Percentiles rank a stretch among this genome's conserved stretches.
Conservation (phyloP, 2,797 vertebrate genomes). For the Diceros bicornis region DNA sequence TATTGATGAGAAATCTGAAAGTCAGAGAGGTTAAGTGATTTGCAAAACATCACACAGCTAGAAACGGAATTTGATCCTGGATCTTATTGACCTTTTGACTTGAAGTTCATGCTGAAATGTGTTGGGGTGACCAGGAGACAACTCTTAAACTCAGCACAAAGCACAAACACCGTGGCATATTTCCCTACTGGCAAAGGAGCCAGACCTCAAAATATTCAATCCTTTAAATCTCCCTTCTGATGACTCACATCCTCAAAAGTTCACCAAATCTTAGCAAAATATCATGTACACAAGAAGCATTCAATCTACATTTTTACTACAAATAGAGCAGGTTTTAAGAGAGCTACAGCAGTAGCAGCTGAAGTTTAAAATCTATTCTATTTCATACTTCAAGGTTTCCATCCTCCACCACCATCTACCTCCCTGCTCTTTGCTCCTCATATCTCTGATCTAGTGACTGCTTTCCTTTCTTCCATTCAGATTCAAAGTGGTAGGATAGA, state of each 20-base stretch:
- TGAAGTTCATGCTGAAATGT: background rate
- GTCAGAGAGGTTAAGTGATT: background rate
- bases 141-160: background rate
- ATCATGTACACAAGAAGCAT: background rate
- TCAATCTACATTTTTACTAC: background rate
- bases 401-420: background rate
- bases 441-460: background rate
- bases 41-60: background rate
- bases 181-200: background rate
- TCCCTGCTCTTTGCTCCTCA: background rate
- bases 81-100: background rate
- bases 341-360: background rate
- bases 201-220: background rate
- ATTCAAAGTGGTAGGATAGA: background rate
- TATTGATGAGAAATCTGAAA: background rate
- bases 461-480: background rate
- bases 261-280: background rate
- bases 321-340: background rate
- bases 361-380: background rate
- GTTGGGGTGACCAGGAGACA: background rate
- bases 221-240: background rate
- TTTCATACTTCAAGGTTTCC: background rate
- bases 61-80: background rate
- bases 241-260: background rate
- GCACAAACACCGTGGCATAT: background rate